phyloP scores from a whole-genome alignment of 1,140 invertebrate species.

The Drosophila watanabei region DNA sequence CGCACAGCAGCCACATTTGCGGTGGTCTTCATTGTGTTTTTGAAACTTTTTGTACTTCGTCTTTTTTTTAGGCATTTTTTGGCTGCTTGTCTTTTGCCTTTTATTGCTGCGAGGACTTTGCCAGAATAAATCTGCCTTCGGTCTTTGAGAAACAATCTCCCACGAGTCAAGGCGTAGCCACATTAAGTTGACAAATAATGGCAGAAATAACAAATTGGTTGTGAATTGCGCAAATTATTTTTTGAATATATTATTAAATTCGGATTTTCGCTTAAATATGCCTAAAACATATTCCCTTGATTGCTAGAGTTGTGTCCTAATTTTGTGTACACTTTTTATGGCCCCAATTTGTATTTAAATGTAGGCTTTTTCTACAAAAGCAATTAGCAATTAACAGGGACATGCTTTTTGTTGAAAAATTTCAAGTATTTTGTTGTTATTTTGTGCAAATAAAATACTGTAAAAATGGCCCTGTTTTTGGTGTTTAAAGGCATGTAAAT shows the following conservation, averaged over 20 bases:
- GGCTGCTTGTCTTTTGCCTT: constrained; percentile 25
- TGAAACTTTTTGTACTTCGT: constrained; percentile 19
- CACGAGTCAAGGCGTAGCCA: constrained; percentile 12
- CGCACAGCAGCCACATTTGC: constrained; percentile 54
- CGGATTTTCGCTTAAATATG: background rate
- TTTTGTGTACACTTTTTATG: constrained; percentile 22
- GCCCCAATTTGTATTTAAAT: constrained; percentile 37
- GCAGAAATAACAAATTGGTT: constrained; percentile 39
- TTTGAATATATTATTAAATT: constrained; percentile 41
- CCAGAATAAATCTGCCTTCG: constrained; percentile 20
- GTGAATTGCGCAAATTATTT: constrained; percentile 45
- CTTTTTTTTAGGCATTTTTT: constrained; percentile 28
- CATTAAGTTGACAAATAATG: constrained; percentile 53
- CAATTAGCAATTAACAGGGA: constrained; percentile 53
- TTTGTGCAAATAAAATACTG: constrained; percentile 7
- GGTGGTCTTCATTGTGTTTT: constrained; percentile 50
- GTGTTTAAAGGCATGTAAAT: constrained; percentile 33
- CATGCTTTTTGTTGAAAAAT: constrained; percentile 24
- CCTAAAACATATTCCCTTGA: constrained; percentile 1
- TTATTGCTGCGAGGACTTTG: constrained; percentile 11
- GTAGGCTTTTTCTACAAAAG: constrained; percentile 23
- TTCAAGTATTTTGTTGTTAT: constrained; percentile 23
- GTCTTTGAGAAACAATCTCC: constrained; percentile 14
- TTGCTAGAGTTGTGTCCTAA: constrained; percentile 4
- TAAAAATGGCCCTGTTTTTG: background rate